Percentiles rank a stretch among this genome's conserved stretches.
These are phyloP conservation scores for Troides helena DNA, from an alignment of 2,888 invertebrate genomes.

Conservation along the genomic window DNA sequence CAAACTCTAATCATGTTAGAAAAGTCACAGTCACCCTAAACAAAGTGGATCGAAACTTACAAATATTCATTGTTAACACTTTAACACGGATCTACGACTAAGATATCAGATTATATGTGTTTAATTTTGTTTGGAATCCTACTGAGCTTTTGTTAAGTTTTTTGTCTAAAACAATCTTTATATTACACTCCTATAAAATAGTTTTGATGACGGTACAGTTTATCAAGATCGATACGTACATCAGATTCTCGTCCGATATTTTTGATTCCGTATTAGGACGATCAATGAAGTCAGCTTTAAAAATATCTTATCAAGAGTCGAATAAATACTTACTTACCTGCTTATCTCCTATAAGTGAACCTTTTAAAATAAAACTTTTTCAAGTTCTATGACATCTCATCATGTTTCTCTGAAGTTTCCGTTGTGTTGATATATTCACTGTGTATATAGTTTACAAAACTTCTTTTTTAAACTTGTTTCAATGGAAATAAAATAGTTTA, in stretches of 20 bases:
- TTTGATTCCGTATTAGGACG: background rate
- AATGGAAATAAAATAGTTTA: too few relatives aligned
- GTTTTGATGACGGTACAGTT: slow-evolving; percentile 36
- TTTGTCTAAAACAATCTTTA: slow-evolving; percentile 30
- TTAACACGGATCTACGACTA: slow-evolving; percentile 57
- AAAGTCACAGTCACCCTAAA: slow-evolving; percentile 20
- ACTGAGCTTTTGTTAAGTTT: slow-evolving; percentile 41
- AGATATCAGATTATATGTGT: slow-evolving; percentile 42
- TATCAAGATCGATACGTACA: slow-evolving; percentile 25
- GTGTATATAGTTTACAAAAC: too few relatives aligned
- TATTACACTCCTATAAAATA: slow-evolving; percentile 33
- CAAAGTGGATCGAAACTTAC: slow-evolving; percentile 33
- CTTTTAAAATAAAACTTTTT: too few relatives aligned
- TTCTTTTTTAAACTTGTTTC: too few relatives aligned
- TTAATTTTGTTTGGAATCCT: slow-evolving; percentile 55
- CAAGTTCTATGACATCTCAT: too few relatives aligned
- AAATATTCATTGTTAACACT: slow-evolving; percentile 62
- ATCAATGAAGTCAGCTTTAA: background rate
- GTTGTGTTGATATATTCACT: too few relatives aligned
- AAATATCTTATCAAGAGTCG: background rate
- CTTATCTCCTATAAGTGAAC: too few relatives aligned
- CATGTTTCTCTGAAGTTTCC: too few relatives aligned
- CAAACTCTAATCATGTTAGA: background rate
- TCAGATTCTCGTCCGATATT: slow-evolving; percentile 8
- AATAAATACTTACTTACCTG: too few relatives aligned